Conservation (phyloP, 2,113 vertebrate species). For the Paedocypris sp. region DNA sequence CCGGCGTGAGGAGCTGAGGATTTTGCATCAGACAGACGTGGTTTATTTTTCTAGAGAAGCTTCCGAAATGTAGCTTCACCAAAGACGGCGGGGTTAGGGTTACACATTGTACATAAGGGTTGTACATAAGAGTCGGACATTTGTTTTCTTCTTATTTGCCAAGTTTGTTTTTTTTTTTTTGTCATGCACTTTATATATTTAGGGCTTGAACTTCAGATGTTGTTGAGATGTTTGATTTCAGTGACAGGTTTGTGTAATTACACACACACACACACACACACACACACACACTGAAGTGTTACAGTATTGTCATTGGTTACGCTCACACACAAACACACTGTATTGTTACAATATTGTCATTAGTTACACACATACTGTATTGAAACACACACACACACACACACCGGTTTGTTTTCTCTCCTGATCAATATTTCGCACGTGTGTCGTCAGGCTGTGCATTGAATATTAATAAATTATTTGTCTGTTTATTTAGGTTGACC, state of each 20-base stretch:
- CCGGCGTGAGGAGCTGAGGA: background rate
- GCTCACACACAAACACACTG: conserved; percentile 35
- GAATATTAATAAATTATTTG: conserved; percentile 44
- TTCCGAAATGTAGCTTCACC: background rate
- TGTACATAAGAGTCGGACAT: conserved; percentile 17
- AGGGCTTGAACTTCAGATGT: background rate
- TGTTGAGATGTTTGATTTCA: background rate
- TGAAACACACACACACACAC: conserved; percentile 9
- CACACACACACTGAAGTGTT: conserved; percentile 22
- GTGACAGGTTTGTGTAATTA: conserved; percentile 7
- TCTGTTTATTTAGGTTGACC: conserved; percentile 12
- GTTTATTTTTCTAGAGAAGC: conserved; percentile 33
- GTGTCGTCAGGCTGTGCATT: conserved; percentile 34
- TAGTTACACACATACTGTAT: conserved; percentile 20
- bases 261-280: conserved; percentile 1
- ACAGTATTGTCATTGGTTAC: conserved; percentile 4
- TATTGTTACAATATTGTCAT: too few relatives aligned
- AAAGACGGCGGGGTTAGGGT: background rate
- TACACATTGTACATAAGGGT: conserved; percentile 28
- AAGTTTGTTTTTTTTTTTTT: too few relatives aligned
- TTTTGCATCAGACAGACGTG: conserved; percentile 1
- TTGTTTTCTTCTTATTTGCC: background rate
- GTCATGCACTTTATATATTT: conserved; percentile 16
- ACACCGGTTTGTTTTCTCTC: conserved; percentile 1
- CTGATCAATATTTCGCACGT: conserved; percentile 45